Base-by-base conservation (phyloP, 2,113 vertebrate species). In the Etheostoma spectabile region DNA sequence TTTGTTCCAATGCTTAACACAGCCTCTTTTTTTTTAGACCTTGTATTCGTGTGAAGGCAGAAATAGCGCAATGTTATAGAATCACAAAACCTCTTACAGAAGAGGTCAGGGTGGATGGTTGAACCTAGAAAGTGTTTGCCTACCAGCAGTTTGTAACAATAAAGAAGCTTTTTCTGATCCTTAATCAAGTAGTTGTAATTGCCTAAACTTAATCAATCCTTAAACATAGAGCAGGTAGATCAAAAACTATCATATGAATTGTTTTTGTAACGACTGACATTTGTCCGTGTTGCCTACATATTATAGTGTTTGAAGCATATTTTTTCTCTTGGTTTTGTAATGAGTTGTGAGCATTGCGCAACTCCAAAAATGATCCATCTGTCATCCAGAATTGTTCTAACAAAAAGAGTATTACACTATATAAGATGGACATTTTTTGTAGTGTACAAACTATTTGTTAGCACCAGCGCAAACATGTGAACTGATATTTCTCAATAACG, bases 401-500 rank as follows among this genome's bases (percentile, higher is more conserved):
- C 11, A 19, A 45, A 68, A 19, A 38, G 8, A 38, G 38, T 38
- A 10, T 51, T 8, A 33, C 21, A 59, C 42, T 19, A 38, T 5
- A 11, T 33, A 48, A 59, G 3, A 61, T 45, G 18, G 53, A 27
- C 12, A 52, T 35, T 61, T 66, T 65, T 59, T 68, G 24, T 38
- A 46, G 52, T 14, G 52, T 38, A 27, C 21, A 55, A 72, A 46
- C 21, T 21, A 65, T 64, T 66, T 66, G 71, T 69, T 33, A 53
- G 66, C 74, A 24, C 22, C 38, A 42, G 46, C 12, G 5, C 46
- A 35, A 38, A 55, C 73, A 51, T 38, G 42, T 75, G 56, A 33
- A 73, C 42, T 48, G 57, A 72, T 80, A 73, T 79, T 73, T 80
- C 73, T 56, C 35, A 63, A 8, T 61, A 76, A 64, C 65, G 69